These are phyloP conservation scores for Holothuria glaberrima DNA, from an alignment of 35 echinoderm and acorn worm genomes.

Conservation along the genomic window DNA sequence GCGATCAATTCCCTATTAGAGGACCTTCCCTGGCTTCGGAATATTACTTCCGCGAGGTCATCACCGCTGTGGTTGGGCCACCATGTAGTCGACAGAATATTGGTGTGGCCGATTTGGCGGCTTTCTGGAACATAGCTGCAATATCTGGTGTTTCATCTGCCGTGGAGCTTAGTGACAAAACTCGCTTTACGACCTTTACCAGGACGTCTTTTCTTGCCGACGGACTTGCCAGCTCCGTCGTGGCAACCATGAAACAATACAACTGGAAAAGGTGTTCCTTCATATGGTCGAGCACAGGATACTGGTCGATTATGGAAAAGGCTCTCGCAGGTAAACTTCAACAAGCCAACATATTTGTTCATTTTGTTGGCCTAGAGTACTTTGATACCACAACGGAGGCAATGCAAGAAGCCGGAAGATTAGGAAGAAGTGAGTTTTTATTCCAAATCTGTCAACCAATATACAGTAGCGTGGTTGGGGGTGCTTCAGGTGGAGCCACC, in stretches of 20 bases:
- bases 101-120: conserved; percentile 70
- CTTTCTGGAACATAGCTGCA: conserved; percentile 78
- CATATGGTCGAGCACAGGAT: conserved; percentile 59
- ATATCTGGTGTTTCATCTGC: conserved; percentile 77
- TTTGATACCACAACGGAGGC: conserved; percentile 33
- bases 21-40: conserved; percentile 65
- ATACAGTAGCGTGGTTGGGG: no score
- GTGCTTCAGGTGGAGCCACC: no score
- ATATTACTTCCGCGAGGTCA: conserved; percentile 42
- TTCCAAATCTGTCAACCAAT: no score
- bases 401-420: conserved; percentile 50
- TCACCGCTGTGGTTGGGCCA: conserved; percentile 64
- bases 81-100: conserved; percentile 65
- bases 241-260: conserved; percentile 44
- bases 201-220: conserved; percentile 71
- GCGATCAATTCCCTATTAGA: conserved; percentile 28
- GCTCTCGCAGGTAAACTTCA: conserved; percentile 31
- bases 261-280: conserved; percentile 71
- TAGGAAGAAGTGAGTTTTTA: conserved; percentile 58
- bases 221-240: conserved; percentile 49
- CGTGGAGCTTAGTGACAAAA: conserved; percentile 70
- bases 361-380: conserved; percentile 46
- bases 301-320: conserved; percentile 49
- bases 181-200: conserved; percentile 71
- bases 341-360: conserved; percentile 53